phyloP scores from a whole-genome alignment of 2,888 invertebrate genomes.

The Prenolepis imparis region DNA sequence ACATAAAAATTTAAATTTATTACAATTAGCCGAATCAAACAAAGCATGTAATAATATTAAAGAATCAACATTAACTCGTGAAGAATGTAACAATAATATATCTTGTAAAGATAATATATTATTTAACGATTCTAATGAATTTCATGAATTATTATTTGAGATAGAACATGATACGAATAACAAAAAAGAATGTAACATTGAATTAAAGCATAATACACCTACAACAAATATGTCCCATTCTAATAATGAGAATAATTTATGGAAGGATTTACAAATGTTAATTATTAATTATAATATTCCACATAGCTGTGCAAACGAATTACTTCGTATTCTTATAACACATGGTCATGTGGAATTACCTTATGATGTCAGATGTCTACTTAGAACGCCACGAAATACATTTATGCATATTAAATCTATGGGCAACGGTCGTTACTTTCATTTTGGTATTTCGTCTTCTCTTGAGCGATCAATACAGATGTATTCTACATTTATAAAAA shows the following conservation, averaged over 20 bases:
- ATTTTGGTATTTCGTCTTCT: not conserved
- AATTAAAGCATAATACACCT: no score
- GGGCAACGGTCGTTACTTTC: conserved; percentile 4
- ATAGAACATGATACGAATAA: not conserved
- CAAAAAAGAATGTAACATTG: no score
- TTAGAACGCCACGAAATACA: conserved; percentile 1
- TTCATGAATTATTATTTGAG: no score
- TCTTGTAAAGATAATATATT: no score
- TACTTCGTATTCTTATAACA: conserved; percentile 5
- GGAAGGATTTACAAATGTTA: conserved; percentile 8
- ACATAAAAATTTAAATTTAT: no score
- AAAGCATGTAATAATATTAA: no score
- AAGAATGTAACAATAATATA: no score
- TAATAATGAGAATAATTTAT: not conserved
- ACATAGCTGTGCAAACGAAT: conserved; percentile 14
- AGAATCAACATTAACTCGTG: no score
- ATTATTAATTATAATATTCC: conserved; percentile 2
- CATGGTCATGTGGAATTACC: conserved; percentile 9
- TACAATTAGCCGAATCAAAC: no score
- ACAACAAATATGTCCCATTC: not conserved
- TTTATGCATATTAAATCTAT: not conserved
- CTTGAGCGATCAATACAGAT: not conserved
- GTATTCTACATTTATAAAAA: not conserved
- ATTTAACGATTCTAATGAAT: no score
- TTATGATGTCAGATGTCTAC: not conserved